Conservation (phyloP, 2,113 vertebrate species). For the Dascyllus trimaculatus region DNA sequence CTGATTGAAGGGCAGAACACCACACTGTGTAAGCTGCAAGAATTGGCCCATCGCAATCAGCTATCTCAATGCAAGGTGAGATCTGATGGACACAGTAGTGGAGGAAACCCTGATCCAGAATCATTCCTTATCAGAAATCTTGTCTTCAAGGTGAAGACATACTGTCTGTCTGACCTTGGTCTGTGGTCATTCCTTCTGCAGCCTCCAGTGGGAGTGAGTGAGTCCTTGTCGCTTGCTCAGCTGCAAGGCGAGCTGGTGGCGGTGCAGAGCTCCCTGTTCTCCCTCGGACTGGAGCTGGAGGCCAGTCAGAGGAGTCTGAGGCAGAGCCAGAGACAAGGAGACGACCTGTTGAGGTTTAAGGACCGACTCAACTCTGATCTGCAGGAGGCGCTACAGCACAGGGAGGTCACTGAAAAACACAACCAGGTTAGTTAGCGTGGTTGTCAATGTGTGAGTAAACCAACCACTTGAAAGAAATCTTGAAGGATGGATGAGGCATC, state of each 20-base stretch:
- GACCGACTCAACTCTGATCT: slow-evolving; percentile 86
- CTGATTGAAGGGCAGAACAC: slow-evolving; percentile 92
- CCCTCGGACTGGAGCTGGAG: slow-evolving; percentile 91
- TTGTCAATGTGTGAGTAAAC: not conserved
- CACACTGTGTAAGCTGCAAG: slow-evolving; percentile 91
- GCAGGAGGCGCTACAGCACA: slow-evolving; percentile 88
- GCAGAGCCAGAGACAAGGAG: slow-evolving; percentile 88
- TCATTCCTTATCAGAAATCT: not conserved
- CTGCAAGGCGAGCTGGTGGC: slow-evolving; percentile 87
- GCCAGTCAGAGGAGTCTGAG: slow-evolving; percentile 85
- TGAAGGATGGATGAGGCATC: not conserved
- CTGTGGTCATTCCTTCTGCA: slow-evolving; percentile 43
- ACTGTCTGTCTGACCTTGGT: slow-evolving; percentile 25
- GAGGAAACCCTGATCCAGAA: not conserved
- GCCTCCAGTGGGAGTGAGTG: slow-evolving; percentile 66
- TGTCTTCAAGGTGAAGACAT: not conserved
- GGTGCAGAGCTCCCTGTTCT: slow-evolving; percentile 90
- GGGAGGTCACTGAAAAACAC: slow-evolving; percentile 90
- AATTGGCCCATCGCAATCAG: slow-evolving; percentile 89
- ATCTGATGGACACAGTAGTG: not conserved
- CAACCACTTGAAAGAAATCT: not conserved
- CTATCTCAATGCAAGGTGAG: slow-evolving; percentile 87
- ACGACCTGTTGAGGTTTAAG: slow-evolving; percentile 82
- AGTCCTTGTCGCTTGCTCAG: slow-evolving; percentile 71
- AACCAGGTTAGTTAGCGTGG: slow-evolving; percentile 86